These are phyloP conservation scores for Lypha dubia DNA, from an alignment of 2,888 invertebrate genomes.

Conservation along the genomic window DNA sequence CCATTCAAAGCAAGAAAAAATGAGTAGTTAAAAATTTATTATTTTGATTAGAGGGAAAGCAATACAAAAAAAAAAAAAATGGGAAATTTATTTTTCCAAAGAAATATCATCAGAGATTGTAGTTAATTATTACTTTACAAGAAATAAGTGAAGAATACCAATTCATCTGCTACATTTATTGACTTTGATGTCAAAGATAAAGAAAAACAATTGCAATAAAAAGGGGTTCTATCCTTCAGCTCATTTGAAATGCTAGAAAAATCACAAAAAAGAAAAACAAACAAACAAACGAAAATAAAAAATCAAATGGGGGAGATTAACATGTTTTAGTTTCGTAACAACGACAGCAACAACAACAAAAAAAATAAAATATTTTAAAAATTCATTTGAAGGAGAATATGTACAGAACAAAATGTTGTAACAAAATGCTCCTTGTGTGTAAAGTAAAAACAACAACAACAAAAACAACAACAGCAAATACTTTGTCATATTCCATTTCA, in stretches of 20 bases:
- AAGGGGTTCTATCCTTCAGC: conserved; percentile 5
- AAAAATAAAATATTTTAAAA: conserved; percentile 2
- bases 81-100: not conserved
- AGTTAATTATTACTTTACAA: conserved; percentile 63
- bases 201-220: conserved; percentile 4
- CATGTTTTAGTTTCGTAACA: not conserved
- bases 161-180: conserved; percentile 54
- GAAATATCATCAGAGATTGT: conserved; percentile 25
- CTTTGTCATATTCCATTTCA: conserved; percentile 33
- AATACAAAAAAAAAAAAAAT: too few relatives aligned
- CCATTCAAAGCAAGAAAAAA: conserved; percentile 14
- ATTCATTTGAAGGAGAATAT: conserved; percentile 6
- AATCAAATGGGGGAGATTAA: conserved; percentile 35
- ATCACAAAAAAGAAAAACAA: not conserved
- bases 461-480: conserved; percentile 40
- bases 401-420: not conserved
- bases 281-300: conserved; percentile 21
- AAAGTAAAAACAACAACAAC: conserved; percentile 17
- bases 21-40: conserved; percentile 65
- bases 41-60: conserved; percentile 49
- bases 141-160: conserved; percentile 35
- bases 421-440: conserved; percentile 8
- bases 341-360: too few relatives aligned
- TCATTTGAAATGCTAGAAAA: not conserved
- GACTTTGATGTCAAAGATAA: conserved; percentile 63